phyloP scores from a whole-genome alignment of 1,140 invertebrate genomes.

The Trachelipus rathkii region DNA sequence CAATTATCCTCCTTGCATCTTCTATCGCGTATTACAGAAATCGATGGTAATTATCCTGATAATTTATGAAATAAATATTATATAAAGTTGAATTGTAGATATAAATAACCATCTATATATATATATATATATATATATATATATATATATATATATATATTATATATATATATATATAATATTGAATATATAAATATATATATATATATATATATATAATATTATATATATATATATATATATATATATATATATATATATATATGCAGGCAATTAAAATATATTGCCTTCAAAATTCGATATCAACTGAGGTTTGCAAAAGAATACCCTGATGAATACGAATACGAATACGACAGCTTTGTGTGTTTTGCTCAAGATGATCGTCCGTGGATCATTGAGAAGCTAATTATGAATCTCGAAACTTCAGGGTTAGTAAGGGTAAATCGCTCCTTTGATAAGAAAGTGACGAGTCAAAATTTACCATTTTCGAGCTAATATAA shows the following conservation, averaged over 20 bases:
- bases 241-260: not conserved
- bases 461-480: no score
- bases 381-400: conserved; percentile 34
- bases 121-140: not conserved
- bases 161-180: not conserved
- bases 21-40: conserved; percentile 24
- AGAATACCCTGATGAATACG: not conserved
- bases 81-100: no score
- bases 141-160: not conserved
- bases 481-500: no score
- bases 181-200: not conserved
- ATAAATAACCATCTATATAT: not conserved
- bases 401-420: conserved; percentile 31
- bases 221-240: not conserved
- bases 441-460: no score
- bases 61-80: no score
- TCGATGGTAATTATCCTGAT: conserved; percentile 24
- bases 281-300: conserved; percentile 22
- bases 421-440: no score
- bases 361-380: conserved; percentile 34
- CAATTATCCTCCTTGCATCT: not conserved
- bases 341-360: conserved; percentile 30
- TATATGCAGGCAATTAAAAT: conserved; percentile 25
- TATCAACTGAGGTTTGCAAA: not conserved
- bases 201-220: not conserved